Evolutionary conservation across 2,888 invertebrate genomes (phyloP).

Genomic region (Serripes groenlandicus): DNA sequence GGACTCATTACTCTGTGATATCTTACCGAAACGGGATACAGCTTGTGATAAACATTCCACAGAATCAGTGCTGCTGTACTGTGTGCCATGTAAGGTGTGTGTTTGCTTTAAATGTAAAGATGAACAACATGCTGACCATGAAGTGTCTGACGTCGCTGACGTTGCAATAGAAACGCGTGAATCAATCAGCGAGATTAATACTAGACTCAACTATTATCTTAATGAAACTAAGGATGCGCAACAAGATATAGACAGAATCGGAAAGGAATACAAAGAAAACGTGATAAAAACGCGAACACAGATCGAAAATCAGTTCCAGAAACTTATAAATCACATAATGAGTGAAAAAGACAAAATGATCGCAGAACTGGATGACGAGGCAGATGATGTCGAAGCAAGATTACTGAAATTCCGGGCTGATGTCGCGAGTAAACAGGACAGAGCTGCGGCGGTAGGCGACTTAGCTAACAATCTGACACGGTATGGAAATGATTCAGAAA

Average conservation of each 20-base stretch:
- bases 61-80: slow-evolving; percentile 53
- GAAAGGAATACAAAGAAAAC: slow-evolving; percentile 48
- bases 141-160: slow-evolving; percentile 51
- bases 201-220: slow-evolving; percentile 51
- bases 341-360: slow-evolving; percentile 54
- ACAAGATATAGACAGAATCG: slow-evolving; percentile 51
- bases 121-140: slow-evolving; percentile 55
- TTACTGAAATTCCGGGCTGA: slow-evolving; percentile 30
- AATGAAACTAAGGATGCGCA: slow-evolving; percentile 60
- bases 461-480: slow-evolving; percentile 53
- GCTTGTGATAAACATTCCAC: slow-evolving; percentile 54
- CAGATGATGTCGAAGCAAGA: slow-evolving; percentile 43
- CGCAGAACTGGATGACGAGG: slow-evolving; percentile 50
- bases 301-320: slow-evolving; percentile 55
- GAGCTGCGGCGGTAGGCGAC: slow-evolving; percentile 50
- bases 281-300: slow-evolving; percentile 49
- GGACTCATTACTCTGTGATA: slow-evolving; percentile 59
- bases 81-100: slow-evolving; percentile 40
- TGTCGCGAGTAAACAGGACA: slow-evolving; percentile 50
- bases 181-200: slow-evolving; percentile 49
- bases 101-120: slow-evolving; percentile 62
- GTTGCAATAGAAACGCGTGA: slow-evolving; percentile 30
- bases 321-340: slow-evolving; percentile 51
- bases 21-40: slow-evolving; percentile 60
- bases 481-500: slow-evolving; percentile 63